Percentiles rank a stretch among this genome's conserved stretches.
Conservation (phyloP, 1,140 invertebrate genomes). For the Tribolium castaneum region DNA sequence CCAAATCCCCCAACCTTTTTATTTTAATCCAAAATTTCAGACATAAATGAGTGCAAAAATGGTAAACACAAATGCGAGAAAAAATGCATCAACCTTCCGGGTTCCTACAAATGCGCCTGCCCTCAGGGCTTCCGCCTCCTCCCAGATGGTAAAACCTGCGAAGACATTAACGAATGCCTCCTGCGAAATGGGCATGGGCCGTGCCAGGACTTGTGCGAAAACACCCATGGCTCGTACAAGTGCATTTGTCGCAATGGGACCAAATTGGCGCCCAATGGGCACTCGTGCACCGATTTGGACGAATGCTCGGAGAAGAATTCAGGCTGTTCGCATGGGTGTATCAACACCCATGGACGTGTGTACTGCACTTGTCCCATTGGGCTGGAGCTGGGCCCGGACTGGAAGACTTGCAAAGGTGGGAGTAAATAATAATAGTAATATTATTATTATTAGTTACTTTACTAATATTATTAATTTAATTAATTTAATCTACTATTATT, state of each 20-base stretch:
- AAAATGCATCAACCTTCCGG: slow-evolving; percentile 74
- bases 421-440: too few species aligned
- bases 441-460: too few species aligned
- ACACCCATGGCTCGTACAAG: slow-evolving; percentile 63
- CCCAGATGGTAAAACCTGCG: slow-evolving; percentile 67
- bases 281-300: slow-evolving; percentile 63
- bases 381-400: slow-evolving; percentile 48
- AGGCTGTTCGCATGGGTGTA: slow-evolving; percentile 54
- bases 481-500: too few species aligned
- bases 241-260: slow-evolving; percentile 64
- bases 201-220: slow-evolving; percentile 76
- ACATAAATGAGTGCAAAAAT: slow-evolving; percentile 82
- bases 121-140: slow-evolving; percentile 75
- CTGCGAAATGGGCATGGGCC: slow-evolving; percentile 77
- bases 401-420: slow-evolving; percentile 51
- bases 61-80: slow-evolving; percentile 72
- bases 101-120: slow-evolving; percentile 80
- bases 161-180: slow-evolving; percentile 85
- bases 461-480: too few species aligned
- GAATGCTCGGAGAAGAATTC: slow-evolving; percentile 48
- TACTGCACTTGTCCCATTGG: slow-evolving; percentile 55
- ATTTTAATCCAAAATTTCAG: slow-evolving; percentile 59
- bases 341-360: slow-evolving; percentile 48
- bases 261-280: slow-evolving; percentile 62
- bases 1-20: background rate